These are phyloP conservation scores for Aphodius sticticus DNA, from an alignment of 2,888 invertebrate species.

Conservation along the genomic window DNA sequence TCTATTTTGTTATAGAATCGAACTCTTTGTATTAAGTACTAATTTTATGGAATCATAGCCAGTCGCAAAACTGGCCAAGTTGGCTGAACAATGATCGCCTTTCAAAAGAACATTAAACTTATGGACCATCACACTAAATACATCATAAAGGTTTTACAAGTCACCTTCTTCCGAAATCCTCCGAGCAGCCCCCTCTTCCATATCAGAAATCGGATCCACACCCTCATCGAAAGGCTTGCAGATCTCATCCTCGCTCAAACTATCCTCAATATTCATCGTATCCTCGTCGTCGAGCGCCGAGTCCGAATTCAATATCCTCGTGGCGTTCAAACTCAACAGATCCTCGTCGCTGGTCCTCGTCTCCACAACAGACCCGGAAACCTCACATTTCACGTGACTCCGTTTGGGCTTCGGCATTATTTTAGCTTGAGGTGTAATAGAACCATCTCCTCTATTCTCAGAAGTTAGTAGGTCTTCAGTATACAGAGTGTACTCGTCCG, in stretches of 20 bases:
- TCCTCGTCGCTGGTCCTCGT: background rate
- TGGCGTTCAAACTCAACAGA: background rate
- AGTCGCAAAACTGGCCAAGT: no score
- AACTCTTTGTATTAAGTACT: no score
- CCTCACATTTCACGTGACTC: background rate
- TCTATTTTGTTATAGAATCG: no score
- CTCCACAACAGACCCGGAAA: background rate
- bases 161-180: slow-evolving; percentile 13
- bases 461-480: background rate
- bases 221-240: background rate
- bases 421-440: background rate
- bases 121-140: background rate
- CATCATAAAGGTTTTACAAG: background rate
- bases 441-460: background rate
- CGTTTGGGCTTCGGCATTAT: background rate
- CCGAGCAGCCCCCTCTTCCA: slow-evolving; percentile 6
- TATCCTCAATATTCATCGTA: slow-evolving; percentile 18
- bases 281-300: slow-evolving; percentile 12
- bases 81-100: background rate
- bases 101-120: background rate
- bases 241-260: slow-evolving; percentile 10
- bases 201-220: background rate
- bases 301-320: background rate
- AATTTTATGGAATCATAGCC: no score
- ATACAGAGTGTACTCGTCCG: background rate